Percentiles rank a stretch among this genome's conserved stretches.
Evolutionary conservation across 1,140 invertebrate genomes (phyloP).

Genomic region (Zophobas morio): DNA sequence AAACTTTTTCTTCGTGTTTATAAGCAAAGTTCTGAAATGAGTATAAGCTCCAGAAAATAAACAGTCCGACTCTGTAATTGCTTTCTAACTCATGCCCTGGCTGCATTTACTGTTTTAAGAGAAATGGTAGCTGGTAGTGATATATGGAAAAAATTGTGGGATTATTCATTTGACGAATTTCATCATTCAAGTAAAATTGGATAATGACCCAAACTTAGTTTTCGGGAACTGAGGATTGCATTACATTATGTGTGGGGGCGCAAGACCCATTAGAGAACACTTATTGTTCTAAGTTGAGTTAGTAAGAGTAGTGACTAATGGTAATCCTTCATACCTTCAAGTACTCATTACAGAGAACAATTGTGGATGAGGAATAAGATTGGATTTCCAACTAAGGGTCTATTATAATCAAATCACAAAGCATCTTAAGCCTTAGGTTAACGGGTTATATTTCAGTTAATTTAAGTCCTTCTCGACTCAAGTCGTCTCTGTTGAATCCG

Average conservation of each 20-base stretch:
- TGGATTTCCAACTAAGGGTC: slow-evolving; percentile 23
- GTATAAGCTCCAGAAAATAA: slow-evolving; percentile 33
- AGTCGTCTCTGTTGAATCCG: too few species aligned
- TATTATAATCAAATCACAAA: slow-evolving; percentile 21
- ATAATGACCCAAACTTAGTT: slow-evolving; percentile 1
- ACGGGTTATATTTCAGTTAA: neutral
- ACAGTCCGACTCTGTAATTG: slow-evolving; percentile 37
- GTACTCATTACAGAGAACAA: slow-evolving; percentile 4
- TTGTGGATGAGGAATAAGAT: slow-evolving; percentile 24
- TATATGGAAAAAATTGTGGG: too few species aligned
- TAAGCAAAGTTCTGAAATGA: slow-evolving; percentile 28
- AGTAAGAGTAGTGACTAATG: slow-evolving; percentile 37
- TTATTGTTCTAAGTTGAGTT: slow-evolving; percentile 29
- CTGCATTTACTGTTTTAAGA: neutral
- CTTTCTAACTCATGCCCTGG: slow-evolving; percentile 15
- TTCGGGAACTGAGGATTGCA: slow-evolving; percentile 11
- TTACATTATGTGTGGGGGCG: slow-evolving; percentile 6
- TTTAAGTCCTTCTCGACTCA: too few species aligned
- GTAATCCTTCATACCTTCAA: slow-evolving; percentile 36
- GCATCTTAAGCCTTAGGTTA: neutral
- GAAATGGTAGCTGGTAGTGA: too few species aligned
- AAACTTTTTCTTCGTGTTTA: slow-evolving; percentile 38
- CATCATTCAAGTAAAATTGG: neutral
- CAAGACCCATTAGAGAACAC: slow-evolving; percentile 34
- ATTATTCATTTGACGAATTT: neutral